A percentile compares a stretch with the other conserved stretches of the same genome.
Conservation (phyloP, 2,888 invertebrate genomes). For the Andricus curvator region DNA sequence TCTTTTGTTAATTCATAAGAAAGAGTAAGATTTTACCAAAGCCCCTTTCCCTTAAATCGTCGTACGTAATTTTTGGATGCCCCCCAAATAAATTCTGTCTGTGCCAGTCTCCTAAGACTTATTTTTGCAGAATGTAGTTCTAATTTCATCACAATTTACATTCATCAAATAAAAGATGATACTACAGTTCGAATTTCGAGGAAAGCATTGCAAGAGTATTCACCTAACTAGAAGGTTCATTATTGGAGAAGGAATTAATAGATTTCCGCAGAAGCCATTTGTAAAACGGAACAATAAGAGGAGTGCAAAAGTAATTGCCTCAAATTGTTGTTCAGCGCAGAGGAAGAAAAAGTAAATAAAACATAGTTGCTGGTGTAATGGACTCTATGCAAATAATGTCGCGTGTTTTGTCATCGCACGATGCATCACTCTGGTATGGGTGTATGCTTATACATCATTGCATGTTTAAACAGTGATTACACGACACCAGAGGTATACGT, state of each 20-base stretch:
- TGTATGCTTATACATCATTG: constrained; percentile 48
- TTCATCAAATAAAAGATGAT: too few relatives aligned
- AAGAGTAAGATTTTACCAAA: too few relatives aligned
- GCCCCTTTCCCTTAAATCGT: too few relatives aligned
- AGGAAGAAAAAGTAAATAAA: constrained; percentile 60
- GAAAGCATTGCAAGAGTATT: background rate
- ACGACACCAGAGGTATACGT: constrained; percentile 41
- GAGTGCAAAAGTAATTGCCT: constrained; percentile 62
- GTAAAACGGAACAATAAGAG: constrained; percentile 17
- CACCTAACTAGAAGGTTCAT: background rate
- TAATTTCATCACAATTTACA: too few relatives aligned
- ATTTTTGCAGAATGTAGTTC: too few relatives aligned
- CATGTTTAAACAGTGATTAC: constrained; percentile 62
- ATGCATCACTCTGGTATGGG: constrained; percentile 9
- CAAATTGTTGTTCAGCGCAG: constrained; percentile 64
- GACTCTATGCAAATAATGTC: constrained; percentile 65
- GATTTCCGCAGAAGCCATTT: constrained; percentile 14
- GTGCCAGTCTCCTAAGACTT: too few relatives aligned
- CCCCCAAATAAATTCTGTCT: too few relatives aligned
- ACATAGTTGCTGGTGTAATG: constrained; percentile 54
- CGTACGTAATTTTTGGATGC: too few relatives aligned
- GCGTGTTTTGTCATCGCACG: constrained; percentile 58
- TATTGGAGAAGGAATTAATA: constrained; percentile 24
- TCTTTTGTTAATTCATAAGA: too few relatives aligned
- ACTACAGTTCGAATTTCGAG: background rate